phyloP scores from a whole-genome alignment of 1,140 invertebrate genomes.

The Harpegnathos saltator region DNA sequence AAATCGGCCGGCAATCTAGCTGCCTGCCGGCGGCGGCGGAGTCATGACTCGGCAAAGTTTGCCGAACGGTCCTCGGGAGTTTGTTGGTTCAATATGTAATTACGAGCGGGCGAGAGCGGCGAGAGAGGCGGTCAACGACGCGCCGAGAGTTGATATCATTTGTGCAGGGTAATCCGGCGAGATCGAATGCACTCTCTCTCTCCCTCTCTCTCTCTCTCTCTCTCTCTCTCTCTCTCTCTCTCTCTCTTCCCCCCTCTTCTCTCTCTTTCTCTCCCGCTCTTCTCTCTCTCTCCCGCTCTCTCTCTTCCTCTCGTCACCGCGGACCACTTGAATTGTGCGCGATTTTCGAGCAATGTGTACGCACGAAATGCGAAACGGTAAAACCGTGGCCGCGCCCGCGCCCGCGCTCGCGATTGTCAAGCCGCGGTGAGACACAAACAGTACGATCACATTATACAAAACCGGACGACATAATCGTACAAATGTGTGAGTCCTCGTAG shows the following conservation, averaged over 20 bases:
- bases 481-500: neutral
- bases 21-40: neutral
- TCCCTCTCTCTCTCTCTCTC: no score
- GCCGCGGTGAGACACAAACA: neutral
- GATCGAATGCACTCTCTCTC: constrained; percentile 41
- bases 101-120: constrained; percentile 27
- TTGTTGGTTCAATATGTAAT: constrained; percentile 60
- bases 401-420: constrained; percentile 28
- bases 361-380: neutral
- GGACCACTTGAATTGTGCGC: constrained; percentile 5
- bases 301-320: neutral
- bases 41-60: constrained; percentile 54
- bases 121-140: neutral
- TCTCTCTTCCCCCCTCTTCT: no score
- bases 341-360: constrained; percentile 70
- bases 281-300: no score
- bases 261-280: no score
- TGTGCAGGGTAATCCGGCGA: constrained; percentile 35
- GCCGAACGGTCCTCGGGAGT: constrained; percentile 28
- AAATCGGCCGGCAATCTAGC: constrained; percentile 28
- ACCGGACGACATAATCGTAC: neutral
- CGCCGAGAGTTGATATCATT: constrained; percentile 42
- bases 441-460: neutral
- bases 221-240: no score
- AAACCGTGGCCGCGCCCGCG: constrained; percentile 27